A percentile compares a stretch with the other conserved stretches of the same genome.
Conservation (phyloP, 2,888 invertebrate species). For the Pseudococcus longispinus region DNA sequence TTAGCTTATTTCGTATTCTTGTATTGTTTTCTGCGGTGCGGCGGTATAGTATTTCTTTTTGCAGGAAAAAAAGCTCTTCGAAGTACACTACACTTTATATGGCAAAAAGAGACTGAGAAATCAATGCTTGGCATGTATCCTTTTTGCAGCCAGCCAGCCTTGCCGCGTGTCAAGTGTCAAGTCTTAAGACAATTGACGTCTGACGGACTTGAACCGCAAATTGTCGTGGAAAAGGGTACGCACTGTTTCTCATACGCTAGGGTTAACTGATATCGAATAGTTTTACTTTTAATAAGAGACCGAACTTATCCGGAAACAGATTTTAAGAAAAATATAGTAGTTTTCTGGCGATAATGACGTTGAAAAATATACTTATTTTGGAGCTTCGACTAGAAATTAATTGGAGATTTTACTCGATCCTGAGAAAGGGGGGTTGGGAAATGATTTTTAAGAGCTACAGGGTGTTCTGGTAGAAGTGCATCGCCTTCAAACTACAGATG, state of each 20-base stretch:
- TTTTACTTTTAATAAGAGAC: conserved; percentile 19
- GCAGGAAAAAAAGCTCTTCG: background rate
- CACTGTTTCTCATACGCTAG: background rate
- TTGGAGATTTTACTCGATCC: background rate
- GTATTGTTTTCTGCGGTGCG: background rate
- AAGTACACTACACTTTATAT: background rate
- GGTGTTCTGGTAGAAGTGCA: too few relatives aligned
- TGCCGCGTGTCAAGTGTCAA: background rate
- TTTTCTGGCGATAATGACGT: conserved; percentile 27
- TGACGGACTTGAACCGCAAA: background rate
- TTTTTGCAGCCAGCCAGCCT: background rate
- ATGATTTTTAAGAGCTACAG: background rate
- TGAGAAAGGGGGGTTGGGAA: background rate
- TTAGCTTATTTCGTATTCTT: background rate
- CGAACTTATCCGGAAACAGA: background rate
- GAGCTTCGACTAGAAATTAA: conserved; percentile 1
- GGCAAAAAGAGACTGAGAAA: background rate
- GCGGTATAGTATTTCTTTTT: background rate
- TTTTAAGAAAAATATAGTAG: background rate
- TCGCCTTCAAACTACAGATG: too few relatives aligned
- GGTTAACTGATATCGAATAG: background rate
- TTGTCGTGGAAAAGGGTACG: background rate
- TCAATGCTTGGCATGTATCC: background rate
- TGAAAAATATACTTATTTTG: conserved; percentile 25
- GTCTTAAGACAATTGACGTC: background rate